Evolutionary conservation across 1,140 invertebrate genomes (phyloP), one percentile per base, ranked within the genome.

Genomic region (Bombus ignitus): DNA sequence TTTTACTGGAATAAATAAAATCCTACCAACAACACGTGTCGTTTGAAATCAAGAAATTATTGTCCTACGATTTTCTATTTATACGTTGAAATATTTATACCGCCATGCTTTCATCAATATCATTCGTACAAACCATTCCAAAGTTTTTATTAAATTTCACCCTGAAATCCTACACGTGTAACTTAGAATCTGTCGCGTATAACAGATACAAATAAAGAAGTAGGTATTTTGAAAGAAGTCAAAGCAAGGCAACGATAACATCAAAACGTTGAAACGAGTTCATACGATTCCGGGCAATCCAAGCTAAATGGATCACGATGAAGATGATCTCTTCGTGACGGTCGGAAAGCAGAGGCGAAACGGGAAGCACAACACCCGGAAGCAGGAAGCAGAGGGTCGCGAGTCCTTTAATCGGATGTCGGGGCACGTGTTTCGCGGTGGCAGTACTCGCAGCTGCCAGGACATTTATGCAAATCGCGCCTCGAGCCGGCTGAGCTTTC

Each of bases 391-490:
- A 80, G 84, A 88, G 85, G 86, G 87, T 87, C 81, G 87, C 87
- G 74, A 89, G 89, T 88, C 88, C 92, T 93, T 91, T 93, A 92
- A 94, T 94, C 93, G 92, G 91, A 93, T 92, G 92, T 92, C 88
- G 89, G 89, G 92, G 91, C 93, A 94, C 93, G 93, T 93, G 93
- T 93, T 94, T 92, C 91, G 89, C 89, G 90, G 89, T 86, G 88
- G 87, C 92, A 89, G 53, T 85, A 85, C 85, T 88, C 85, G 91
- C 92, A 94, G 93, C 93, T 94, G 94, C 93, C 91, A 90, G 91
- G 92, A 94, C 93, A 94, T 93, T 94, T 94, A 94, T 94, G 94
- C 93, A 94, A 94, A 94, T 94, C 92, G 87, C 73, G 89, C 88
- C 88, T 90, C 91, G 91, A 91, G 90, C 92, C 88, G 91, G 92